phyloP scores from a whole-genome alignment of 2,113 vertebrate species.

The Calidris pygmaea region DNA sequence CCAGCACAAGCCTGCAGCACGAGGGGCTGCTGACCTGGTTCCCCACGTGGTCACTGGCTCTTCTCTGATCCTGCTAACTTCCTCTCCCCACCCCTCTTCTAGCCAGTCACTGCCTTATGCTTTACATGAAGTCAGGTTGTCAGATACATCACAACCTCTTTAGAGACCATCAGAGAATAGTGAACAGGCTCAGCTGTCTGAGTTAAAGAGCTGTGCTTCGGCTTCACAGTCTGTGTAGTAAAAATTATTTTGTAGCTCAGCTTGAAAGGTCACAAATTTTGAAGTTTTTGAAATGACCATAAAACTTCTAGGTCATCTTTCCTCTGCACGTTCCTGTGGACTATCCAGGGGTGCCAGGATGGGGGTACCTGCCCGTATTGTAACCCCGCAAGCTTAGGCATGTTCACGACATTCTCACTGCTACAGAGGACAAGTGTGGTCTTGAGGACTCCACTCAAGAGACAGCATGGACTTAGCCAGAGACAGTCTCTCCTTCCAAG shows the following conservation, averaged over 20 bases:
- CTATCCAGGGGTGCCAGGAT: background rate
- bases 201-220: background rate
- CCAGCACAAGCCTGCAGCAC: background rate
- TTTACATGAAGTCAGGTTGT: background rate
- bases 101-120: background rate
- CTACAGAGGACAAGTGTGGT: background rate
- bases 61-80: background rate
- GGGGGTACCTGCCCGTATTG: background rate
- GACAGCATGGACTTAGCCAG: background rate
- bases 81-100: background rate
- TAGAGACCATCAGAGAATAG: background rate
- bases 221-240: background rate
- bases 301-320: background rate
- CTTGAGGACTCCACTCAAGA: background rate
- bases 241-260: background rate
- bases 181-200: background rate
- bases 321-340: background rate
- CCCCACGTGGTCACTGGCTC: background rate
- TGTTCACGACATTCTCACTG: background rate
- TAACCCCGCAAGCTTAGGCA: background rate
- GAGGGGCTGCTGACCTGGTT: background rate
- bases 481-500: background rate
- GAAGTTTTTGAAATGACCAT: background rate
- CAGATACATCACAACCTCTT: background rate
- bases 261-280: background rate